Conservation (phyloP, 2,888 invertebrate species). For the Eueremaeus valkanovi region DNA sequence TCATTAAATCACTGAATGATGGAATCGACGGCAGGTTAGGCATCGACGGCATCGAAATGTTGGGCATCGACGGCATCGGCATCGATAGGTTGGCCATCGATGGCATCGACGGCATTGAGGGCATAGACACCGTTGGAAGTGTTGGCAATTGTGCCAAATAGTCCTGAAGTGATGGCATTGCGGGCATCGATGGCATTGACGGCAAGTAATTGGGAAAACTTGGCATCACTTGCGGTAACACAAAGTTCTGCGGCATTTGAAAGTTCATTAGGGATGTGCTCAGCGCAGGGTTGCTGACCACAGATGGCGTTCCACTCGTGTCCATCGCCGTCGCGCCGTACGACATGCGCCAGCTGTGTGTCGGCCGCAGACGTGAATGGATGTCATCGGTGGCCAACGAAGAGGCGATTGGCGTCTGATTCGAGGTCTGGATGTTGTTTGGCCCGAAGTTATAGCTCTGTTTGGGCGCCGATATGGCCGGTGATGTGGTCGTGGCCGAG, state of each 20-base stretch:
- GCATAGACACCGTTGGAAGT: too few relatives aligned
- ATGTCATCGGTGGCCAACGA: too few relatives aligned
- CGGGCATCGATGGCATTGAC: constrained; percentile 35
- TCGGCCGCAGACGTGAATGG: background rate
- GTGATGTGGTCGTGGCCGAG: too few relatives aligned
- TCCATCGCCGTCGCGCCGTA: background rate
- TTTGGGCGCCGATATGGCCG: too few relatives aligned
- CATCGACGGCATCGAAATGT: constrained; percentile 41
- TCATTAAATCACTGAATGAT: constrained; percentile 38
- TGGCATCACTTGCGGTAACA: constrained; percentile 19
- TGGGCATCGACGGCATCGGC: constrained; percentile 40
- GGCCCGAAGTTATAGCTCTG: too few relatives aligned
- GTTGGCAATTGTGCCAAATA: constrained; percentile 37
- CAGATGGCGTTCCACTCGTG: background rate
- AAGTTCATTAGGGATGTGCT: constrained; percentile 32
- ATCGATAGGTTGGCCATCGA: constrained; percentile 37
- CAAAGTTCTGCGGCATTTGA: constrained; percentile 36
- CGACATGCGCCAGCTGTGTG: too few relatives aligned
- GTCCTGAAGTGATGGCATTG: constrained; percentile 30
- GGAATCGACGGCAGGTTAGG: constrained; percentile 32
- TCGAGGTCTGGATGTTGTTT: too few relatives aligned
- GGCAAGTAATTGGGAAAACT: constrained; percentile 34
- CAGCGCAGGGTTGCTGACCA: too few relatives aligned
- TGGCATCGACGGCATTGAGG: constrained; percentile 37
- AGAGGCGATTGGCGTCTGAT: too few relatives aligned